phyloP scores from a whole-genome alignment of 2,888 invertebrate genomes.

The Melanostoma scalare region DNA sequence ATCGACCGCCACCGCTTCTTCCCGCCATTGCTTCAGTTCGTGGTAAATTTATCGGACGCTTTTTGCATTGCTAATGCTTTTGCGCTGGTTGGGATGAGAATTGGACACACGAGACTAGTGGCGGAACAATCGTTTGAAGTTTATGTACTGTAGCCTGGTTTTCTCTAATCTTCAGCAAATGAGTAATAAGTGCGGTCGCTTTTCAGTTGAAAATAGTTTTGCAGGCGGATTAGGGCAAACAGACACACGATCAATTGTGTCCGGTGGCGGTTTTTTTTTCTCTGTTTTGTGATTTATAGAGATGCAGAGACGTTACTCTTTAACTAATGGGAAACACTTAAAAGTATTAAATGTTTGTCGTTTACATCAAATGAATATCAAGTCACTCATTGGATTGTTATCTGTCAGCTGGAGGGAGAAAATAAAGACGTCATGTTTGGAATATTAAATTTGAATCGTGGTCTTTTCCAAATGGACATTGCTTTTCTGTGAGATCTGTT shows the following conservation, averaged over 20 bases:
- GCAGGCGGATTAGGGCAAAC: conserved; percentile 38
- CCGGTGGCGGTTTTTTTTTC: conserved; percentile 17
- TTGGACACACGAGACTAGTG: neutral
- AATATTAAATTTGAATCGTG: conserved; percentile 48
- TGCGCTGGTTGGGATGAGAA: conserved; percentile 28
- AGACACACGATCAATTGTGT: conserved; percentile 60
- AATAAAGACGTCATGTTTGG: conserved; percentile 66
- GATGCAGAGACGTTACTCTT: conserved; percentile 17
- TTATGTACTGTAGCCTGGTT: conserved; percentile 39
- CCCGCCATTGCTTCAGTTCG: conserved; percentile 43
- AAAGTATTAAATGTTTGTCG: conserved; percentile 52
- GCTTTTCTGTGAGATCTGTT: conserved; percentile 4
- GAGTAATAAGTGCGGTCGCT: conserved; percentile 61
- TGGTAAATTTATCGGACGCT: conserved; percentile 68
- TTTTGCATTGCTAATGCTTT: conserved; percentile 69
- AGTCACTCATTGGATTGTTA: conserved; percentile 57
- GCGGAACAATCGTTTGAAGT: conserved; percentile 60
- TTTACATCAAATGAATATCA: conserved; percentile 61
- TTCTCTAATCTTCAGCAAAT: conserved; percentile 67
- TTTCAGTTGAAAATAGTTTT: conserved; percentile 26
- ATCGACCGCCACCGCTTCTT: conserved; percentile 20
- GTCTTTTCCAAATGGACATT: conserved; percentile 5
- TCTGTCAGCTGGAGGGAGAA: conserved; percentile 59
- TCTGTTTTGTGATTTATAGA: conserved; percentile 36
- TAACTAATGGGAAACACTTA: conserved; percentile 52